Percentiles rank a stretch among this genome's conserved stretches.
These are phyloP conservation scores for Orthosia gothica DNA, from an alignment of 2,888 invertebrate species.

Conservation along the genomic window DNA sequence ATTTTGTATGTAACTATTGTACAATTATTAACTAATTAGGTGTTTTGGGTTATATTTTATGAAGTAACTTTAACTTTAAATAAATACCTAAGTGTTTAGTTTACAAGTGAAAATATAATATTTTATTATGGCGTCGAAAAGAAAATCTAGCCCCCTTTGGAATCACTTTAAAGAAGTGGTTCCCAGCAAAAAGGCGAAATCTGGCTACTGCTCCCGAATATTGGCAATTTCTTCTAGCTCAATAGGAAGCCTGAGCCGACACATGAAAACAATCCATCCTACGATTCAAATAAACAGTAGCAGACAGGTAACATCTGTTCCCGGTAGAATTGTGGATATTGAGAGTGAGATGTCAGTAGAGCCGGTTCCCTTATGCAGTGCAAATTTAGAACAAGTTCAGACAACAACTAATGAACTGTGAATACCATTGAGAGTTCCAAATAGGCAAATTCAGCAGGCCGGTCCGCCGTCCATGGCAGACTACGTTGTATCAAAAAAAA, in stretches of 20 bases:
- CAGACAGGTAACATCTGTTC: slow-evolving; percentile 1
- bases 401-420: neutral
- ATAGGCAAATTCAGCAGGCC: too few relatives aligned
- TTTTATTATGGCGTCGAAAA: slow-evolving; percentile 30
- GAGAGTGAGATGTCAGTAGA: neutral
- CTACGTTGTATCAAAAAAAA: neutral
- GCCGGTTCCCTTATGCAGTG: neutral
- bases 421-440: too few relatives aligned
- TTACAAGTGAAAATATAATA: too few relatives aligned
- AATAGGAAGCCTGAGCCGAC: slow-evolving; percentile 54
- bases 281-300: slow-evolving; percentile 25
- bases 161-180: slow-evolving; percentile 48
- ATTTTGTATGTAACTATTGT: too few relatives aligned
- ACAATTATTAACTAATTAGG: too few relatives aligned
- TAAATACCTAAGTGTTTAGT: too few relatives aligned
- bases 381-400: neutral
- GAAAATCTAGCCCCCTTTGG: slow-evolving; percentile 46
- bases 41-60: too few relatives aligned
- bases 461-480: neutral
- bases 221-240: slow-evolving; percentile 45
- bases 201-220: slow-evolving; percentile 47
- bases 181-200: slow-evolving; percentile 51
- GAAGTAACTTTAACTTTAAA: too few relatives aligned
- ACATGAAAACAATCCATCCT: slow-evolving; percentile 49
- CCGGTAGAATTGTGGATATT: neutral